A percentile compares a stretch with the other conserved stretches of the same genome.
Conservation (phyloP, 2,113 vertebrate species). For the Sorex araneus region DNA sequence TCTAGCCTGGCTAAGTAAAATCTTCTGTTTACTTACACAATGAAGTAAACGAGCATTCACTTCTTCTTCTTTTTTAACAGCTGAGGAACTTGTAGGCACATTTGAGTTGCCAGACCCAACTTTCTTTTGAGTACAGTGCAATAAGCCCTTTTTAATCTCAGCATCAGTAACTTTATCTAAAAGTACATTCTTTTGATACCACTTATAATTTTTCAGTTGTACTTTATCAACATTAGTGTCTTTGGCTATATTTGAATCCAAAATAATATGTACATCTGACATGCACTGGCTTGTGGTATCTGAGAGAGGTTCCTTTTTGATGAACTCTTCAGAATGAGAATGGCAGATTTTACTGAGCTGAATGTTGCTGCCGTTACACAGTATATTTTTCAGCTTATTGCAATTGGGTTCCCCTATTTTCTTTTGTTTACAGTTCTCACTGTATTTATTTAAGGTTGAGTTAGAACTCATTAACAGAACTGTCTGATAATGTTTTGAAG, state of each 20-base stretch:
- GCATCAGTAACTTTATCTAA: constrained; percentile 83
- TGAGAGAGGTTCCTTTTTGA: constrained; percentile 86
- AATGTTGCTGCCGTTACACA: constrained; percentile 86
- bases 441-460: constrained; percentile 87
- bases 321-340: constrained; percentile 87
- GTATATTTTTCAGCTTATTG: constrained; percentile 86
- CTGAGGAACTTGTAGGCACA: constrained; percentile 78
- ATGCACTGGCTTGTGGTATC: constrained; percentile 77
- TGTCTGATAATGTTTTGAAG: constrained; percentile 88
- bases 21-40: constrained; percentile 90
- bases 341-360: constrained; percentile 86
- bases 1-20: constrained; percentile 89
- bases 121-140: constrained; percentile 82
- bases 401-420: constrained; percentile 83
- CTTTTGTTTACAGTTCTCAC: constrained; percentile 84
- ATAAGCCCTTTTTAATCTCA: constrained; percentile 85
- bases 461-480: constrained; percentile 89
- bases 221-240: constrained; percentile 82
- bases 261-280: constrained; percentile 83
- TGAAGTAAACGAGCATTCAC: constrained; percentile 87
- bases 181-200: constrained; percentile 86
- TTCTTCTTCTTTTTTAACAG: constrained; percentile 85
- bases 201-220: constrained; percentile 85
- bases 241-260: constrained; percentile 84
- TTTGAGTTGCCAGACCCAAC: constrained; percentile 79